A percentile compares a stretch with the other conserved stretches of the same genome.
Evolutionary conservation across 2,113 vertebrate genomes (phyloP).

Genomic region (human): DNA sequence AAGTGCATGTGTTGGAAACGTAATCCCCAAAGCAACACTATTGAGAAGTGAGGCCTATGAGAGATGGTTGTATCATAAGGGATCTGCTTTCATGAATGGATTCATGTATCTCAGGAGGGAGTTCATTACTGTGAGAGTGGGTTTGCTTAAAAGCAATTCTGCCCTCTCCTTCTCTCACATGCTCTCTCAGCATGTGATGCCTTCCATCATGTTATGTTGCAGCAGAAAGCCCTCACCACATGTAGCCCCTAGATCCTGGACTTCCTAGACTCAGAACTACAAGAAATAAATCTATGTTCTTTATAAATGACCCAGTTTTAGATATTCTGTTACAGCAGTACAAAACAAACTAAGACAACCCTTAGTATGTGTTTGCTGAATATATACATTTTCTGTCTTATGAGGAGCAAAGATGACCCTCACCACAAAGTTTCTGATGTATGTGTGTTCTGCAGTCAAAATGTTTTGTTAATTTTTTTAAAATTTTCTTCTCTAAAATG

Average conservation of each 20-base stretch:
- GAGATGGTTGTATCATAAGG: background rate
- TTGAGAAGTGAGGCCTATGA: background rate
- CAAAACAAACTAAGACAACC: background rate
- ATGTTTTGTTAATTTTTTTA: background rate
- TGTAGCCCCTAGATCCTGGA: background rate
- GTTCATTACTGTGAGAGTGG: background rate
- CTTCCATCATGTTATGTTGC: background rate
- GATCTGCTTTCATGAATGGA: background rate
- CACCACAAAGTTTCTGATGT: background rate
- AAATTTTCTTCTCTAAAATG: background rate
- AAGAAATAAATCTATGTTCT: background rate
- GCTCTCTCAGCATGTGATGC: background rate
- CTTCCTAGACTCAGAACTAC: background rate
- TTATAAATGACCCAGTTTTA: background rate
- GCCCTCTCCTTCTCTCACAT: background rate
- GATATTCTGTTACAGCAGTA: background rate
- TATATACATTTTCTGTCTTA: background rate
- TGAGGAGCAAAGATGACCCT: background rate
- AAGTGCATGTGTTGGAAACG: background rate
- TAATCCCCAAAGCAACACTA: background rate
- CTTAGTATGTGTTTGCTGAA: background rate
- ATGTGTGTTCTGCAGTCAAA: background rate
- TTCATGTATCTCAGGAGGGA: background rate
- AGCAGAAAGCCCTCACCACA: background rate
- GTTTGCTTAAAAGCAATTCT: background rate